Evolutionary conservation across 2,113 vertebrate genomes (phyloP).

Genomic region (Macaca nemestrina): DNA sequence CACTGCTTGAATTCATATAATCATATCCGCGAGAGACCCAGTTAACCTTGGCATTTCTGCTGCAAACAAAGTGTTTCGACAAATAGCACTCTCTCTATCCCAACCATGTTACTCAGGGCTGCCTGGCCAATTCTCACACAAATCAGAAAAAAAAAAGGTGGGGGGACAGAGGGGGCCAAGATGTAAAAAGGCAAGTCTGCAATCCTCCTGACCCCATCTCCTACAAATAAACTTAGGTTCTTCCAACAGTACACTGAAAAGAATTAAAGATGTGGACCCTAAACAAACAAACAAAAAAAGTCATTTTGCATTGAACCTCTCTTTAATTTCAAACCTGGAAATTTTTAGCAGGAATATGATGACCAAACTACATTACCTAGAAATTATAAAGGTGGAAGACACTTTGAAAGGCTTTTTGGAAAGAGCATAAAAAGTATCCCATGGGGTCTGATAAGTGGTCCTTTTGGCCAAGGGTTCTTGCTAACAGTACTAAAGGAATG

Average conservation of each 20-base stretch:
- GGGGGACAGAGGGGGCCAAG: accelerated
- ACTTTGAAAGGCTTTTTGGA: not conserved
- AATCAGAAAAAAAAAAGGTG: not conserved
- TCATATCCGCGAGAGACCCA: conserved; percentile 4
- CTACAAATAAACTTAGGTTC: not conserved
- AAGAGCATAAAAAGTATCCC: not conserved
- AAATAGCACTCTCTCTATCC: not conserved
- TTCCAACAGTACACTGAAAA: not conserved
- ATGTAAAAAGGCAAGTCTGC: not conserved
- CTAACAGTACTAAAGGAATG: not conserved
- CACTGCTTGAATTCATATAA: conserved; percentile 28
- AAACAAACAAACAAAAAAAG: not conserved
- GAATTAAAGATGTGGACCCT: not conserved
- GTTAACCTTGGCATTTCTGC: not conserved
- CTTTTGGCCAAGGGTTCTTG: not conserved
- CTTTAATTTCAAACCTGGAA: conserved; percentile 10
- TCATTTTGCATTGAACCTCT: not conserved
- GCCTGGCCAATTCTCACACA: not conserved
- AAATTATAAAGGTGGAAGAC: not conserved
- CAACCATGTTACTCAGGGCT: not conserved
- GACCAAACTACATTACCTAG: not conserved
- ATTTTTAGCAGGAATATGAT: not conserved
- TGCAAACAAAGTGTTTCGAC: not conserved
- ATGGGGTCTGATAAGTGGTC: not conserved
- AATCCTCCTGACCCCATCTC: not conserved